Percentiles rank a stretch among this genome's conserved stretches.
These are phyloP conservation scores for Cyphomyrmex costatus DNA, from an alignment of 1,140 invertebrate genomes.

Conservation along the genomic window DNA sequence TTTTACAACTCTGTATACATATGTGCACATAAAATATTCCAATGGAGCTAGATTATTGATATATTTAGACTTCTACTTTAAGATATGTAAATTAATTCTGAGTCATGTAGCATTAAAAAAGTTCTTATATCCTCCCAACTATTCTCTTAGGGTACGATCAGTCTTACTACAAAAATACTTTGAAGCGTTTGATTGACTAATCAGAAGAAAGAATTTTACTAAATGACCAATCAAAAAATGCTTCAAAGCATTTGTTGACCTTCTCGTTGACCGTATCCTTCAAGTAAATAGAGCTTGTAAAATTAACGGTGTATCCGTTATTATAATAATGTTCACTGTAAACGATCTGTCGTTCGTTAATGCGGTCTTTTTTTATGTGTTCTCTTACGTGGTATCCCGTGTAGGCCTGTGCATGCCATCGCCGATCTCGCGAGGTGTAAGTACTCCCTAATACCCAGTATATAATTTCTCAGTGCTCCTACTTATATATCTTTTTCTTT, in stretches of 20 bases:
- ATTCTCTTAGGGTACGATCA: neutral
- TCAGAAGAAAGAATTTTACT: too few species aligned
- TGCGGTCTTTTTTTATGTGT: constrained; percentile 80
- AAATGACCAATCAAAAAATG: too few species aligned
- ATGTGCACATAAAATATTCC: constrained; percentile 38
- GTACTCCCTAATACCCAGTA: constrained; percentile 87
- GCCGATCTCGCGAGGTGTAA: constrained; percentile 95
- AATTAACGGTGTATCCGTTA: constrained; percentile 34
- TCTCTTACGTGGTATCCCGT: constrained; percentile 82
- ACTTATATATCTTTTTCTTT: constrained; percentile 1
- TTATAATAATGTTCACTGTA: constrained; percentile 41
- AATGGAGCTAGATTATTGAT: constrained; percentile 36
- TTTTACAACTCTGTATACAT: constrained; percentile 26
- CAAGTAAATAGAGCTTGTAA: constrained; percentile 23
- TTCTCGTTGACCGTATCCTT: too few species aligned
- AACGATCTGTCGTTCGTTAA: constrained; percentile 68
- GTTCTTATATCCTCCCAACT: neutral
- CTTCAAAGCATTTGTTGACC: too few species aligned
- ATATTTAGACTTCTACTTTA: neutral
- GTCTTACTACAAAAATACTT: too few species aligned
- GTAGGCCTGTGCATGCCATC: constrained; percentile 94
- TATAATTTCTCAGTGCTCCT: constrained; percentile 55
- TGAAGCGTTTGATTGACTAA: too few species aligned
- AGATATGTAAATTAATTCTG: neutral
- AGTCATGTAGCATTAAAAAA: constrained; percentile 24